Evolutionary conservation across 2,888 invertebrate species (phyloP), one percentile per base, ranked within the genome.

Genomic region (Crossocerus cetratus): DNA sequence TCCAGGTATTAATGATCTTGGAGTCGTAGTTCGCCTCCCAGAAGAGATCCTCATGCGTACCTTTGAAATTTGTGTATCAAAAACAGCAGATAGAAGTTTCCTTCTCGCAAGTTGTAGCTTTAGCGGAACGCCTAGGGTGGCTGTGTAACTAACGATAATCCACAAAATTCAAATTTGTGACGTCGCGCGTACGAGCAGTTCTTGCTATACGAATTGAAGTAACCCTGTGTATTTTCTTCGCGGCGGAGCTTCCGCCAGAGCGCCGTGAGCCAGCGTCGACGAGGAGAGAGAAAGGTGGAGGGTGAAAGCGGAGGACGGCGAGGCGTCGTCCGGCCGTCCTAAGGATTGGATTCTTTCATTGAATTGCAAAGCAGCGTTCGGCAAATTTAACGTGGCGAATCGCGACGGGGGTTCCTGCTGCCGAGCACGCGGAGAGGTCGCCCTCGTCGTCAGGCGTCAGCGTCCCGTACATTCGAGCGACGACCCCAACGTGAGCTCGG

Each of bases 291-390:
- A 32, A 42, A 53, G 43, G 49, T 49, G 4, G n/a, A 2, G 8
- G 1, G 49, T 11, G 49, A 32, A 5, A 32, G 49, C 1, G 32
- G 11, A 32, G 4, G 32, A n/a, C 49, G 16, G 16, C 49, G 49
- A 53, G 45, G n/a, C 44, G 49, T 16, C 44, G 16, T 42, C 22
- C 42, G 59, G 67, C 32, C 64, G 61, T 71, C 67, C 65, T 63
- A 69, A 69, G 81, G 74, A 83, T 83, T 76, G 77, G 74, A 82
- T 83, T 79, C 81, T 77, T 82, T 76, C 83, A 82, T 82, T 82
- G 83, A 82, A 82, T 82, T 83, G 82, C 83, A 82, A 82, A 82
- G 78, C 71, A 82, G 77, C 72, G 74, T 81, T 78, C 77, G 78
- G 68, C 75, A 77, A 81, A 81, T 83, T 82, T 76, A 82, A 82